Conservation (phyloP, 2,113 vertebrate species). For the Pelobates fuscus region DNA sequence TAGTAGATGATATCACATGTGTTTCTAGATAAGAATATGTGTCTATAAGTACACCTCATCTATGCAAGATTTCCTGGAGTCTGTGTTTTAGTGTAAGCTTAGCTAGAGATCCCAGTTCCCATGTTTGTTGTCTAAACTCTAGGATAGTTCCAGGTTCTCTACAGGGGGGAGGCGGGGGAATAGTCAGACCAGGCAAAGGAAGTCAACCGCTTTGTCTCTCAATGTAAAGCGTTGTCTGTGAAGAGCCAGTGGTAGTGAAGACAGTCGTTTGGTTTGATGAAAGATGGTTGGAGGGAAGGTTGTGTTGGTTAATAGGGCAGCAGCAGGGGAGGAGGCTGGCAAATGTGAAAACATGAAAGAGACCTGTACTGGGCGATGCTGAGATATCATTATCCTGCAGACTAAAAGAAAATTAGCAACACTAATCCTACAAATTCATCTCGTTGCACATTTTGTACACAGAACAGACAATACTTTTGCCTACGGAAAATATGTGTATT, state of each 20-base stretch:
- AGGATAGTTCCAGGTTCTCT: conserved; percentile 52
- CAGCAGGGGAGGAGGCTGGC: conserved; percentile 34
- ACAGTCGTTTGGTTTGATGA: conserved; percentile 43
- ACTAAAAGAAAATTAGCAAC: conserved; percentile 32
- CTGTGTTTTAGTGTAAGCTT: background rate
- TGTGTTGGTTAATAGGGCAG: conserved; percentile 46
- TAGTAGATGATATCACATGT: background rate
- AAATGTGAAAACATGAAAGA: conserved; percentile 50
- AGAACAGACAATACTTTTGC: too few relatives aligned
- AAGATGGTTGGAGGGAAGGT: conserved; percentile 53
- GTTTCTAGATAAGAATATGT: background rate
- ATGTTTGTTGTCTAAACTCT: conserved; percentile 49
- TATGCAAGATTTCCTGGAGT: background rate
- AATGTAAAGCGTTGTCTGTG: conserved; percentile 55
- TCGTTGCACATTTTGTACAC: conserved; percentile 21
- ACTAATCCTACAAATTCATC: conserved; percentile 16
- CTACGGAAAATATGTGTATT: too few relatives aligned
- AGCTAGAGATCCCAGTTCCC: conserved; percentile 1
- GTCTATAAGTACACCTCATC: background rate
- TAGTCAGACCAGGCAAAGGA: conserved; percentile 9
- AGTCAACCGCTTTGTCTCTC: conserved; percentile 65
- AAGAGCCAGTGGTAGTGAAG: conserved; percentile 52
- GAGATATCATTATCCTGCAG: conserved; percentile 35
- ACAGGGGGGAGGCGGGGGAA: conserved; percentile 58
- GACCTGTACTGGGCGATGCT: conserved; percentile 26